Evolutionary conservation across 2,888 invertebrate species (phyloP).

Genomic region (Eurytoma adleriae): DNA sequence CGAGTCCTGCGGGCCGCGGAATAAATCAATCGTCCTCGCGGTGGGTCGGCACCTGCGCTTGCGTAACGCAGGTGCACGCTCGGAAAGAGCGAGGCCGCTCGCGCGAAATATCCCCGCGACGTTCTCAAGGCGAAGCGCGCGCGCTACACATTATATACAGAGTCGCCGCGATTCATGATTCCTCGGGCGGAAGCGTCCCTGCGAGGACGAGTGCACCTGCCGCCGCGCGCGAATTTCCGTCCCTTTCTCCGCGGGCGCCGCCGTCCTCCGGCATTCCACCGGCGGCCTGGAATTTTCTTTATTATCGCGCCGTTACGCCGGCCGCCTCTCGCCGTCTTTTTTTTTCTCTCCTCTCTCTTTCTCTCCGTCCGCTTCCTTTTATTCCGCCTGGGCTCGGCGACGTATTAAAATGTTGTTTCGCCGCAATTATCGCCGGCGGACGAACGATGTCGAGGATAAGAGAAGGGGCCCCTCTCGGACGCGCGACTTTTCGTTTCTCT

Average conservation of each 20-base stretch:
- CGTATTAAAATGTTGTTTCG: slow-evolving; percentile 17
- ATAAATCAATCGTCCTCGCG: slow-evolving; percentile 68
- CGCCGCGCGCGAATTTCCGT: not conserved
- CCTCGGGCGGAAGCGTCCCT: slow-evolving; percentile 24
- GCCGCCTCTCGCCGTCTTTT: not conserved
- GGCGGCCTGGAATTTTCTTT: slow-evolving; percentile 42
- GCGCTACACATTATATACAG: too few relatives aligned
- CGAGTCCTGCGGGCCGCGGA: slow-evolving; percentile 61
- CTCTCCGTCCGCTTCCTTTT: not conserved
- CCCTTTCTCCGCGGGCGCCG: not conserved
- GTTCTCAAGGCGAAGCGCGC: not conserved
- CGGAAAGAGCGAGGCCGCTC: too few relatives aligned
- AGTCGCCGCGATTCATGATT: slow-evolving; percentile 41
- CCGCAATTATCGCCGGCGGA: not conserved
- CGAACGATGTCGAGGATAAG: not conserved
- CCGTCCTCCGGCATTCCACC: slow-evolving; percentile 4
- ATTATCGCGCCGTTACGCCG: slow-evolving; percentile 3
- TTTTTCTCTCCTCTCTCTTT: not conserved
- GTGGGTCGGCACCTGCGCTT: slow-evolving; percentile 54
- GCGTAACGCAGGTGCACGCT: slow-evolving; percentile 64
- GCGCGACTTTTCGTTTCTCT: too few relatives aligned
- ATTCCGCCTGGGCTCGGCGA: not conserved
- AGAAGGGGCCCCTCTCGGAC: too few relatives aligned
- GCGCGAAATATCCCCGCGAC: not conserved
- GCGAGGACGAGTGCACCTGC: slow-evolving; percentile 18